These are phyloP conservation scores for Helicolenus hilgendorfi DNA, from an alignment of 2,797 vertebrate species.

Conservation along the genomic window DNA sequence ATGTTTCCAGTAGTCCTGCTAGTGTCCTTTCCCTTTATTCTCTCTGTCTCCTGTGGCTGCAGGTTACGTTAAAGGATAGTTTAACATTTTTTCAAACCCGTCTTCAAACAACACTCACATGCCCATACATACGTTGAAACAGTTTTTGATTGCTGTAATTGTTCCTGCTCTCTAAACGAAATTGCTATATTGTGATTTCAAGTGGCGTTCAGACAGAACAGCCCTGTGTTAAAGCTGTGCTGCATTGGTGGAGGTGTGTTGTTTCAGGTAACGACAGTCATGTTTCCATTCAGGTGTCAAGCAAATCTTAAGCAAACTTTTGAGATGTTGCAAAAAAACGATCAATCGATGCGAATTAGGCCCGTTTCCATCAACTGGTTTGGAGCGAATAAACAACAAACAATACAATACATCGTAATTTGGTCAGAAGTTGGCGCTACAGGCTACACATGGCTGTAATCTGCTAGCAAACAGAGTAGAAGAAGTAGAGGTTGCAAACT, in stretches of 20 bases:
- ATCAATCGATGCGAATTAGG: too few relatives aligned
- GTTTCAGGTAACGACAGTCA: neutral
- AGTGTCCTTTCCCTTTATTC: neutral
- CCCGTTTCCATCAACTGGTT: too few relatives aligned
- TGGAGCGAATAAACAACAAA: too few relatives aligned
- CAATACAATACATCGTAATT: too few relatives aligned
- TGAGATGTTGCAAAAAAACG: too few relatives aligned
- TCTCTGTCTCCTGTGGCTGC: neutral
- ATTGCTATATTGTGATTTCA: neutral
- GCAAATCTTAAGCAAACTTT: too few relatives aligned
- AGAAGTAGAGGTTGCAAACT: too few relatives aligned
- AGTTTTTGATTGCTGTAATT: neutral
- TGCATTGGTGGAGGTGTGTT: neutral
- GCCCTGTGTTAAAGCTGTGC: neutral
- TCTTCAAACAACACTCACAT: neutral
- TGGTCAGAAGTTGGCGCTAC: too few relatives aligned
- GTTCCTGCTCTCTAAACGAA: neutral
- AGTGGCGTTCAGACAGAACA: neutral
- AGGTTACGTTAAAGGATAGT: neutral
- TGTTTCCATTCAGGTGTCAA: too few relatives aligned
- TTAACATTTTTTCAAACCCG: neutral
- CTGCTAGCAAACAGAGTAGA: too few relatives aligned
- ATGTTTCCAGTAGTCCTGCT: neutral
- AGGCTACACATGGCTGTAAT: too few relatives aligned
- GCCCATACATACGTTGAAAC: neutral